phyloP scores from a whole-genome alignment of 2,888 invertebrate species.

The Endotricha flammealis region DNA sequence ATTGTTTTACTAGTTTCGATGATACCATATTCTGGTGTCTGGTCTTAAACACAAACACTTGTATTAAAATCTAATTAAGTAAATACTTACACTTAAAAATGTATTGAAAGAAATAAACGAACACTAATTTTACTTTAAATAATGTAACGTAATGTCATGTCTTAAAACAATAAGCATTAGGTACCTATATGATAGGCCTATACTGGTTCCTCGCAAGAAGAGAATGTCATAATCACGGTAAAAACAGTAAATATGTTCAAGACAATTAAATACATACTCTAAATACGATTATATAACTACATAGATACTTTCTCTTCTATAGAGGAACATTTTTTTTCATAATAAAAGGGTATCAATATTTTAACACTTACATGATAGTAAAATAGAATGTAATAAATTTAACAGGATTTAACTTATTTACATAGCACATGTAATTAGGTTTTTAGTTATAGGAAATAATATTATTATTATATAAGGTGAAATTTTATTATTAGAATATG shows the following conservation, averaged over 20 bases:
- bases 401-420: conserved; percentile 76
- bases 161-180: conserved; percentile 40
- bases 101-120: not conserved
- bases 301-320: conserved; percentile 33
- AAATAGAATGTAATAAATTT: conserved; percentile 77
- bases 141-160: conserved; percentile 30
- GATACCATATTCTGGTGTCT: conserved; percentile 31
- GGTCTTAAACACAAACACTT: conserved; percentile 19
- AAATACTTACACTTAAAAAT: not conserved
- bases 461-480: conserved; percentile 10
- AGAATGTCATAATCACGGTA: conserved; percentile 26
- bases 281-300: conserved; percentile 14
- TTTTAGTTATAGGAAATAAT: conserved; percentile 18
- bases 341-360: conserved; percentile 68
- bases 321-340: conserved; percentile 53
- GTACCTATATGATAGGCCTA: conserved; percentile 58
- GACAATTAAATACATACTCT: conserved; percentile 14
- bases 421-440: conserved; percentile 39
- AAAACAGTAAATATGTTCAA: conserved; percentile 15
- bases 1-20: conserved; percentile 52
- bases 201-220: conserved; percentile 46
- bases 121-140: not conserved
- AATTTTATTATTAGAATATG: too few species aligned
- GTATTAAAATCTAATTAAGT: conserved; percentile 3
- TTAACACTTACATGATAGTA: conserved; percentile 73